These are phyloP conservation scores for Macrotrachela quadricornifera DNA, from an alignment of 1,140 invertebrate species.

Conservation along the genomic window DNA sequence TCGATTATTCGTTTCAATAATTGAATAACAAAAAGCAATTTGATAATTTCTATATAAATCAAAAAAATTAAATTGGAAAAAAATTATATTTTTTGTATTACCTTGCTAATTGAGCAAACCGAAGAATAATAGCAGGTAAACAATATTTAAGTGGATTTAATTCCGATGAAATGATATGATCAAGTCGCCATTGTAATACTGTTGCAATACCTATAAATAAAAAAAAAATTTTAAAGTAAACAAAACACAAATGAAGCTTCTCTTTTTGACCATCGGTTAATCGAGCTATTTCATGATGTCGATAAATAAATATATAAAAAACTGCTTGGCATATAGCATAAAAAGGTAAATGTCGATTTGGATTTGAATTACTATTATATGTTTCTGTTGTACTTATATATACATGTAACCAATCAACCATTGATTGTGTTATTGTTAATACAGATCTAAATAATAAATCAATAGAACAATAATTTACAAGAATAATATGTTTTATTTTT, in stretches of 20 bases:
- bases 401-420: conserved; percentile 47
- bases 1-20: conserved; percentile 61
- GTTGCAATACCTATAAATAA: neutral
- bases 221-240: too few relatives aligned
- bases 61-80: conserved; percentile 1
- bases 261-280: conserved; percentile 23
- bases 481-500: too few relatives aligned
- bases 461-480: too few relatives aligned
- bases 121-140: conserved; percentile 47
- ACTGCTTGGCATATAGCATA: conserved; percentile 67
- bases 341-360: conserved; percentile 55
- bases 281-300: conserved; percentile 54
- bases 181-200: conserved; percentile 13
- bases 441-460: conserved; percentile 28
- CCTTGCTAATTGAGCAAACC: conserved; percentile 59
- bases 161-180: conserved; percentile 53
- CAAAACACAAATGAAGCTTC: too few relatives aligned
- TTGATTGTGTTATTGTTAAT: conserved; percentile 38
- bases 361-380: conserved; percentile 29
- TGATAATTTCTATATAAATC: conserved; percentile 43
- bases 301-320: conserved; percentile 69
- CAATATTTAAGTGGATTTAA: conserved; percentile 65
- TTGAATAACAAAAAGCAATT: conserved; percentile 66
- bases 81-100: conserved; percentile 14
- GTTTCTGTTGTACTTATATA: conserved; percentile 44